A percentile compares a stretch with the other conserved stretches of the same genome.
Conservation (phyloP, 2,888 invertebrate genomes). For the Sinhomidia bicolor region DNA sequence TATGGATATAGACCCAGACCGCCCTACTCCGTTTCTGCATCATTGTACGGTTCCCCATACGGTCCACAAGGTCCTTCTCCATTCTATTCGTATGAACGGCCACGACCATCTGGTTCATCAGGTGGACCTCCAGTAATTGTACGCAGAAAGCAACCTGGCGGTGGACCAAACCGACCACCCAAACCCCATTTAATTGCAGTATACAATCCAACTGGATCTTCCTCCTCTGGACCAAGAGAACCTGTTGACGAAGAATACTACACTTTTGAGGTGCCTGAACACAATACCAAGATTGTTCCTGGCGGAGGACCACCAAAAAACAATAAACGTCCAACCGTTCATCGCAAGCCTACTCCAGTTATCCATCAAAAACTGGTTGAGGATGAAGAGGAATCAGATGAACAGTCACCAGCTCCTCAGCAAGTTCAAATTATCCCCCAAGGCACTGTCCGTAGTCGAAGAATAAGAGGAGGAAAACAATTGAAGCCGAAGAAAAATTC, state of each 20-base stretch:
- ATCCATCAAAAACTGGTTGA: slow-evolving; percentile 62
- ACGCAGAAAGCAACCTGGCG: slow-evolving; percentile 43
- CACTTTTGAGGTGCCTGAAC: slow-evolving; percentile 54
- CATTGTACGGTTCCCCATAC: neutral
- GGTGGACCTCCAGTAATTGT: slow-evolving; percentile 63
- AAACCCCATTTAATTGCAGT: slow-evolving; percentile 55
- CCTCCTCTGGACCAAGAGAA: slow-evolving; percentile 42
- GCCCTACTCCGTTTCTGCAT: neutral
- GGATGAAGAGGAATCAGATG: slow-evolving; percentile 34
- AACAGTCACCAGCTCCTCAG: neutral
- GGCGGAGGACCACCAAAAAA: slow-evolving; percentile 68
- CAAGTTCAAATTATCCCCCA: slow-evolving; percentile 55
- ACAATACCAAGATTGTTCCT: slow-evolving; percentile 59
- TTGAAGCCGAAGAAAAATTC: slow-evolving; percentile 59
- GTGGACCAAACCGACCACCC: slow-evolving; percentile 55
- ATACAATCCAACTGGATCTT: slow-evolving; percentile 53
- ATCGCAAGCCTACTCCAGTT: slow-evolving; percentile 67
- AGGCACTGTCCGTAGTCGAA: slow-evolving; percentile 60
- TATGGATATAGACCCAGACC: slow-evolving; percentile 40
- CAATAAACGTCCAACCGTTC: slow-evolving; percentile 62
- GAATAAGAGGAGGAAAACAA: slow-evolving; percentile 51
- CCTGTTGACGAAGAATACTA: slow-evolving; percentile 69
- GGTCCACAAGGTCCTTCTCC: neutral
- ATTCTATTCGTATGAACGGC: neutral
- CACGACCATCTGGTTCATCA: slow-evolving; percentile 14